A percentile compares a stretch with the other conserved stretches of the same genome.
phyloP scores from a whole-genome alignment of 2,113 vertebrate genomes.

The Amphiprion ocellaris region DNA sequence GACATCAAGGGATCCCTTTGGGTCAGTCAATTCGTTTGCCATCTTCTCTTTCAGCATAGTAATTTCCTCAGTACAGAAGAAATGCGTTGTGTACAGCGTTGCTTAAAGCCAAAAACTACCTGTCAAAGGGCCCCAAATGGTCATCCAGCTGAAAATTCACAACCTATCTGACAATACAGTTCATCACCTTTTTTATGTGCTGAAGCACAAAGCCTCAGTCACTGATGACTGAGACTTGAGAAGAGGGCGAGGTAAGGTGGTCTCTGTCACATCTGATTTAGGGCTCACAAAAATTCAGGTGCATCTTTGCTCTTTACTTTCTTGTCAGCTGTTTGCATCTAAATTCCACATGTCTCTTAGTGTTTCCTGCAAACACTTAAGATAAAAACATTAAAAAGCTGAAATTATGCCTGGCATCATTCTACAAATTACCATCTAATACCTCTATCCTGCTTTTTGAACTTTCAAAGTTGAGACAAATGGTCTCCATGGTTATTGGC shows the following conservation, averaged over 20 bases:
- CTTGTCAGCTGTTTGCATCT: not conserved
- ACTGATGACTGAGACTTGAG: constrained; percentile 3
- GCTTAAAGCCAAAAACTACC: not conserved
- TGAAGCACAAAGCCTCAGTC: constrained; percentile 4
- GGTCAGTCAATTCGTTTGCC: constrained; percentile 50
- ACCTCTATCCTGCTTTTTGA: constrained; percentile 11
- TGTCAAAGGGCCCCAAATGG: constrained; percentile 10
- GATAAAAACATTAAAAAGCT: constrained; percentile 4
- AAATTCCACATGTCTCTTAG: not conserved
- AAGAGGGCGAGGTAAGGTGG: not conserved
- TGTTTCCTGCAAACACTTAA: constrained; percentile 13
- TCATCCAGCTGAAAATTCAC: constrained; percentile 8
- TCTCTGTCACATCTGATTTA: not conserved
- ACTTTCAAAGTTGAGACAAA: constrained; percentile 42
- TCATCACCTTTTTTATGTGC: constrained; percentile 5
- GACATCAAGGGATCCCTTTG: constrained; percentile 41
- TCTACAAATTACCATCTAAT: constrained; percentile 23
- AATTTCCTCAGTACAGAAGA: constrained; percentile 46
- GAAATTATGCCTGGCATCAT: not conserved
- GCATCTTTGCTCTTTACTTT: not conserved
- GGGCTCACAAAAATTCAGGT: not conserved
- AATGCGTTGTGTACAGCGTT: constrained; percentile 25
- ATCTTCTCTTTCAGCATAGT: constrained; percentile 50
- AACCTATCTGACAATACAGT: constrained; percentile 14
- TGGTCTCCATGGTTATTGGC: constrained; percentile 35